Base-by-base conservation (phyloP, 2,113 vertebrate genomes). In the Pelusios castaneus region DNA sequence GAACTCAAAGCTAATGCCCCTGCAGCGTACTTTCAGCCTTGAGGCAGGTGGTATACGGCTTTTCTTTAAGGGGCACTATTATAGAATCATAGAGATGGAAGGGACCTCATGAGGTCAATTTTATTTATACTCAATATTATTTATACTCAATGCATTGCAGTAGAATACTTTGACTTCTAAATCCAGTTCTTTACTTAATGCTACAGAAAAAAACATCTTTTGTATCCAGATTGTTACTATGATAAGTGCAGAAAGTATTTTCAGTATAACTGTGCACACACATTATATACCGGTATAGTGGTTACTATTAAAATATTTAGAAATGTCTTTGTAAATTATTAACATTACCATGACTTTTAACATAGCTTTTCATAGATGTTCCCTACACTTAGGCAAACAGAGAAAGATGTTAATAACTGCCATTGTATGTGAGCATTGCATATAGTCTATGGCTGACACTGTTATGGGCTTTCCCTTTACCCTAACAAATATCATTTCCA, bases 1-100 rank as follows among this genome's bases (percentile, higher is more conserved):
- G 51, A 24, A 78, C 73, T 88, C 89, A 86, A 60, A 89, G 38
- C 22, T 89, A 88, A 95, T 22, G 24, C 63, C 89, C 24, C 1
- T 82, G 81, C 73, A 90, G 31, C 45, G 86, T 6, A 14, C 60
- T 58, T 90, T 86, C 93, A 96, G 95, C 91, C 89, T 78, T 77
- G 54, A 81, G 92, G 80, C 80, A 84, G 92, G 52, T 87, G 84
- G 60, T 1, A 80, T 0, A 87, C 24, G 83, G 54, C 13, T 87
- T 83, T 75, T 58, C 86, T 92, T 87, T 83, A 70, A 83, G 49
- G 70, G 41, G 22, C 13, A 76, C 7, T 43, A 11, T 52, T 87
- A 67, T n/a, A n/a, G n/a, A n/a, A n/a, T n/a, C n/a, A n/a, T n/a
- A n/a, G n/a, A n/a, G n/a, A n/a, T n/a, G n/a, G n/a, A n/a, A n/a